Percentiles rank a stretch among this genome's conserved stretches.
These are phyloP conservation scores for Cephus cinctus DNA, from an alignment of 1,140 invertebrate species.

Conservation along the genomic window DNA sequence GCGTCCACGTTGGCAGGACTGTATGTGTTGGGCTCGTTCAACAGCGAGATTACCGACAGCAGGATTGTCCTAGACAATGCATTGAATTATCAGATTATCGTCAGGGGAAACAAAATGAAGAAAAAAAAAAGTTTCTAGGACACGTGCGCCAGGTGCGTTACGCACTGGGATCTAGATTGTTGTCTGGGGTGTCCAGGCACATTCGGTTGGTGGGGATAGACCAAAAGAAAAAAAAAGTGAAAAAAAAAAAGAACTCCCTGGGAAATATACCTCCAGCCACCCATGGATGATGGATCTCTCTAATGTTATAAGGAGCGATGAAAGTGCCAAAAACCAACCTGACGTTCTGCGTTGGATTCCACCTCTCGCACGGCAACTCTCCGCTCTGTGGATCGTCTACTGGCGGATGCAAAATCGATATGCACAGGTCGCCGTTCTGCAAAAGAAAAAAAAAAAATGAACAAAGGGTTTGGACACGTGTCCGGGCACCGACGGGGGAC, in stretches of 20 bases:
- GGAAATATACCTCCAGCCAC: background rate
- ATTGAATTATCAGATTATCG: too few relatives aligned
- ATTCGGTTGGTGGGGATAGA: too few relatives aligned
- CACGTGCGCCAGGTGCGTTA: too few relatives aligned
- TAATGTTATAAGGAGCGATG: too few relatives aligned
- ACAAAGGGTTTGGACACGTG: too few relatives aligned
- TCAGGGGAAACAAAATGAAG: too few relatives aligned
- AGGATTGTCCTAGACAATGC: conserved; percentile 96
- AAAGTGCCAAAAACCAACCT: conserved; percentile 61
- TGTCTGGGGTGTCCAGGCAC: too few relatives aligned
- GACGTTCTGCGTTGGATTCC: conserved; percentile 99
- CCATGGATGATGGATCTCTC: background rate
- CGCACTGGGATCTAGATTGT: too few relatives aligned
- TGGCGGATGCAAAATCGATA: conserved; percentile 98
- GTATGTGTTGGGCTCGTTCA: conserved; percentile 99
- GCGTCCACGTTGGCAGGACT: conserved; percentile 99
- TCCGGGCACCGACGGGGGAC: too few relatives aligned
- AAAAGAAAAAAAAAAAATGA: conserved; percentile 44
- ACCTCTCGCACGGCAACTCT: conserved; percentile 97
- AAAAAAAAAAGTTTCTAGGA: too few relatives aligned
- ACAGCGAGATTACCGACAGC: conserved; percentile 95
- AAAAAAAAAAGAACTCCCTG: background rate
- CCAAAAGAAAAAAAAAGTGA: background rate
- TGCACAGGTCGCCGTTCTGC: conserved; percentile 98
- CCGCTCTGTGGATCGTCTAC: conserved; percentile 99